These are phyloP conservation scores for Leptodactylus fuscus DNA, from an alignment of 2,113 vertebrate genomes.

Conservation along the genomic window DNA sequence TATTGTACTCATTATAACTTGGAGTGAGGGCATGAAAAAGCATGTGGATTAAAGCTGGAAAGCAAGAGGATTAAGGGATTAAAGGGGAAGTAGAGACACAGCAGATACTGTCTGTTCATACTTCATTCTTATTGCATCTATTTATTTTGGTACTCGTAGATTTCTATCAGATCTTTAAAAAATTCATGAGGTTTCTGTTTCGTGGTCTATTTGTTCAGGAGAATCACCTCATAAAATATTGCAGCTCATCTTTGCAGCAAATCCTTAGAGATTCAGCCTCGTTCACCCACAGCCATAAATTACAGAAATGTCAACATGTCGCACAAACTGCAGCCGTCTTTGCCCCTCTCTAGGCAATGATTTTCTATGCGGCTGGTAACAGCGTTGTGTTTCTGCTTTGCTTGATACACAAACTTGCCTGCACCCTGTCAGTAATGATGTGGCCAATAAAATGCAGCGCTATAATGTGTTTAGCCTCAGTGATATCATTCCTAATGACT, in stretches of 20 bases:
- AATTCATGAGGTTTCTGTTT: conserved; percentile 63
- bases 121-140: conserved; percentile 19
- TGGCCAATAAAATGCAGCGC: background rate
- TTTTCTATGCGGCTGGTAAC: background rate
- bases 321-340: conserved; percentile 10
- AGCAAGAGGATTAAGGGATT: conserved; percentile 73
- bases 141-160: conserved; percentile 21
- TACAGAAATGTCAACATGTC: background rate
- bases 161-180: conserved; percentile 67
- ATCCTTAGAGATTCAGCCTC: conserved; percentile 42
- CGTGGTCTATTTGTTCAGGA: conserved; percentile 63
- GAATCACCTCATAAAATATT: conserved; percentile 65
- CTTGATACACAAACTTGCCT: background rate
- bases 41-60: conserved; percentile 64
- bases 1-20: conserved; percentile 52
- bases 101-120: conserved; percentile 61
- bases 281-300: conserved; percentile 63
- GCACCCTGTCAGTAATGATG: background rate
- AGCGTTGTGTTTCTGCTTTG: background rate
- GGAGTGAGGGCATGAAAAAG: background rate
- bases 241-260: conserved; percentile 24
- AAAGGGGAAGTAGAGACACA: conserved; percentile 58
- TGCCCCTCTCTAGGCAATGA: conserved; percentile 15
- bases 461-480: conserved; percentile 5
- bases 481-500: conserved; percentile 6